Evolutionary conservation across 2,888 invertebrate genomes (phyloP), one percentile per base, ranked within the genome.

Genomic region (Druceiella hillmani): DNA sequence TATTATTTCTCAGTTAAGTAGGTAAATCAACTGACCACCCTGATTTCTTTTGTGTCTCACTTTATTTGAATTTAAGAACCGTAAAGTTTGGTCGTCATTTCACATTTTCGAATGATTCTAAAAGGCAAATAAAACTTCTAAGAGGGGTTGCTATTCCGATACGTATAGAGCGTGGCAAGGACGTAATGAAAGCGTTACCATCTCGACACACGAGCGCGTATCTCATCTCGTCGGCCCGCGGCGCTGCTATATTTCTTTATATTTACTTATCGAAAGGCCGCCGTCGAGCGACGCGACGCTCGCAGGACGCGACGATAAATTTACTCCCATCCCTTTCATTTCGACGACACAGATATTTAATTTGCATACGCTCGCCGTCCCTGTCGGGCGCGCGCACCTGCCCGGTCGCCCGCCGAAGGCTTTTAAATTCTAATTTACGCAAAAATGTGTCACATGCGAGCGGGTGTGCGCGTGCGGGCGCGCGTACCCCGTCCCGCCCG

Each of bases 311-410:
- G 55, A 59, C 61, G 69, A 67, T 66, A 66, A 66, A 69, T 69
- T 69, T 69, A 62, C 56, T 58, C 62, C 61, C 59, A 67, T 70
- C 69, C 69, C 68, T 67, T 58, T 70, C 69, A 56, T 48, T 49
- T 54, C 56, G 44, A 50, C 50, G 50, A 4, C 25, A n/a, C 25
- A 3, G 4, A 25, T 25, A 25, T 25, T 25, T 25, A 49, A 60
- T 61, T 61, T 61, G 52, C 57, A 39, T 59, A 54, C 44, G 38
- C 27, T 25, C 25, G 25, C 28, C 39, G 41, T 44, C 46, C 44
- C 44, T 38, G 30, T 44, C 47, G 38, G 39, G 41, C 46, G 36
- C 31, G 38, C 27, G 30, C 31, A 15, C 39, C 25, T 7, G 11
- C 32, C 29, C 32, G 5, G 4, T 16, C 10, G 33, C 33, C 7